A percentile compares a stretch with the other conserved stretches of the same genome.
Conservation (phyloP, 2,888 invertebrate species). For the Epistrophella euchroma region DNA sequence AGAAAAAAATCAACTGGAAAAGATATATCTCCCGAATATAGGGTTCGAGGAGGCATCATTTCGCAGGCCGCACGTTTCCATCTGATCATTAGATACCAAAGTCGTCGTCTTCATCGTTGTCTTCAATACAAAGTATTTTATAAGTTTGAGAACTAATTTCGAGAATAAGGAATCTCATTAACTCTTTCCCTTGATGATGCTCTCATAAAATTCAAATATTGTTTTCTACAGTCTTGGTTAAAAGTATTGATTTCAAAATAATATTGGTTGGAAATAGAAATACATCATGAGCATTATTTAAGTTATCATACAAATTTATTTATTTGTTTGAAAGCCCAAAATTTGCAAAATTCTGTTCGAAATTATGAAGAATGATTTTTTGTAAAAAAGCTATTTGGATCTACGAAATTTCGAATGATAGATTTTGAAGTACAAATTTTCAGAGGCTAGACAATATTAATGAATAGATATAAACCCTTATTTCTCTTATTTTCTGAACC, state of each 20-base stretch:
- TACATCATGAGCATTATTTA: no score
- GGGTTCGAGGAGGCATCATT: slow-evolving; percentile 25
- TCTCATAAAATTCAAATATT: slow-evolving; percentile 40
- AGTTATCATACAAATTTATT: no score
- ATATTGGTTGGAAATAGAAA: background rate
- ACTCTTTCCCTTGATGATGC: slow-evolving; percentile 50
- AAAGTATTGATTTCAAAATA: background rate
- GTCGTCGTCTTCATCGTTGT: background rate
- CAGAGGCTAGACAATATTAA: no score
- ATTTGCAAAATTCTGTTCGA: no score
- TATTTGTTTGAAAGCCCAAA: no score
- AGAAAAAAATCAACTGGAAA: background rate
- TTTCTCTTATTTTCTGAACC: no score
- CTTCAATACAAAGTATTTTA: background rate
- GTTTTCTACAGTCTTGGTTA: background rate
- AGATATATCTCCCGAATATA: slow-evolving; percentile 21
- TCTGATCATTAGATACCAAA: slow-evolving; percentile 52
- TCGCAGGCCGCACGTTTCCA: slow-evolving; percentile 56
- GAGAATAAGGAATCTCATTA: slow-evolving; percentile 68
- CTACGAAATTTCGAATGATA: no score
- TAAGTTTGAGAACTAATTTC: slow-evolving; percentile 36
- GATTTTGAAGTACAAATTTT: no score
- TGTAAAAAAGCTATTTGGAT: no score
- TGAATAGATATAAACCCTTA: no score
- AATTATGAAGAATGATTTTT: no score